Evolutionary conservation across 1,140 invertebrate genomes (phyloP).

Genomic region (Zophobas morio): DNA sequence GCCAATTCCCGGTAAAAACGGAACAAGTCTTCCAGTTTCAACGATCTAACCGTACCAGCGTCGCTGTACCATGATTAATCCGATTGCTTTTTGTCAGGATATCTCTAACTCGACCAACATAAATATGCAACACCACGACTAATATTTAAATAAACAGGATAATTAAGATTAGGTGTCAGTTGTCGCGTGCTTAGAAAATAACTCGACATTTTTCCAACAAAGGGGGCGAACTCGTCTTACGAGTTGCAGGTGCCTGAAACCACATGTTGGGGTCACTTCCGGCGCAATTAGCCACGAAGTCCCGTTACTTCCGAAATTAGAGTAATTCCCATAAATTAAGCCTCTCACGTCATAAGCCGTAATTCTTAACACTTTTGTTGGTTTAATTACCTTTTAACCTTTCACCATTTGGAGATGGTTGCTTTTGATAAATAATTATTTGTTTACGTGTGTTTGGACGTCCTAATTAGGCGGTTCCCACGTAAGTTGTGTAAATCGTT

Average conservation of each 20-base stretch:
- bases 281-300: too few species aligned
- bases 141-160: not conserved
- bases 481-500: not conserved
- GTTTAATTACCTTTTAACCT: slow-evolving; percentile 1
- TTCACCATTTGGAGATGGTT: not conserved
- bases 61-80: slow-evolving; percentile 28
- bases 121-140: not conserved
- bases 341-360: not conserved
- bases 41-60: slow-evolving; percentile 6
- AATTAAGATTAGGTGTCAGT: not conserved
- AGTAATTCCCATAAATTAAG: too few species aligned
- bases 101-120: not conserved
- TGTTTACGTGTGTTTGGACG: not conserved
- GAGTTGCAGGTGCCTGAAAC: too few species aligned
- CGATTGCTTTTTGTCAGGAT: slow-evolving; percentile 4
- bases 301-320: too few species aligned
- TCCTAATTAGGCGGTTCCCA: not conserved
- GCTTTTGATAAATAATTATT: not conserved
- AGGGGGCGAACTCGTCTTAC: too few species aligned
- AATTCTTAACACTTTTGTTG: not conserved
- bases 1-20: slow-evolving; percentile 36
- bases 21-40: slow-evolving; percentile 9
- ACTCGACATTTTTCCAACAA: too few species aligned
- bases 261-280: too few species aligned
- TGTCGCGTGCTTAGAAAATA: too few species aligned